phyloP scores from a whole-genome alignment of 2,888 invertebrate genomes.

The Phaonia tiefii region DNA sequence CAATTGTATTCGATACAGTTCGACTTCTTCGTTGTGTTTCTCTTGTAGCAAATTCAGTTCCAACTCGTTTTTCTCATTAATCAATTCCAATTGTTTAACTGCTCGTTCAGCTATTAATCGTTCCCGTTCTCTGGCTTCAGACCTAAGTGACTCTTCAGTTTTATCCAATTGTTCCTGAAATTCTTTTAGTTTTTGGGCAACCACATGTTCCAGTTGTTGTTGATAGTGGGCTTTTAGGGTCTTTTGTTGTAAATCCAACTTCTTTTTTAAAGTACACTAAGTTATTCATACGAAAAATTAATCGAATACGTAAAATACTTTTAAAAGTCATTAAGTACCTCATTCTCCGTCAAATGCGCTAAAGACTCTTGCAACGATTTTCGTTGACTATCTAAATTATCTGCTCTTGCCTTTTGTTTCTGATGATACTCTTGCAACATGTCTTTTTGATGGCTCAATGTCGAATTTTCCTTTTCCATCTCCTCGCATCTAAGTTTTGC shows the following conservation, averaged over 20 bases:
- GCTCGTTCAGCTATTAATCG: slow-evolving; percentile 85
- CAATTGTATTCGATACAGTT: slow-evolving; percentile 86
- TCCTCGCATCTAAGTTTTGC: slow-evolving; percentile 82
- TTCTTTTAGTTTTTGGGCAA: slow-evolving; percentile 88
- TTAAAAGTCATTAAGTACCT: slow-evolving; percentile 80
- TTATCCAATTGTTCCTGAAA: slow-evolving; percentile 88
- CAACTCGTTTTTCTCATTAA: slow-evolving; percentile 87
- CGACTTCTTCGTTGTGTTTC: slow-evolving; percentile 89
- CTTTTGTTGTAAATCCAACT: slow-evolving; percentile 84
- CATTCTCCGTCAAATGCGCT: slow-evolving; percentile 82
- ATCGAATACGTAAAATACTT: neutral
- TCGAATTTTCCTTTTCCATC: slow-evolving; percentile 83
- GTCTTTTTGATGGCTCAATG: slow-evolving; percentile 81
- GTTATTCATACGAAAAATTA: slow-evolving; percentile 41
- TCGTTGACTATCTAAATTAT: slow-evolving; percentile 82
- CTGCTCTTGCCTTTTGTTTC: slow-evolving; percentile 81
- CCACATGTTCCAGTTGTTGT: slow-evolving; percentile 89
- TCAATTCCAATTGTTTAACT: slow-evolving; percentile 86
- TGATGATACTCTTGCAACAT: slow-evolving; percentile 82
- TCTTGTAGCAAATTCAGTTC: slow-evolving; percentile 89
- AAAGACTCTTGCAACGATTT: slow-evolving; percentile 81
- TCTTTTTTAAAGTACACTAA: slow-evolving; percentile 82
- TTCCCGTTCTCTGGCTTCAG: slow-evolving; percentile 85
- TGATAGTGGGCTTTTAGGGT: slow-evolving; percentile 89
- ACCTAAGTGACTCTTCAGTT: slow-evolving; percentile 85